Percentiles rank a stretch among this genome's conserved stretches.
These are phyloP conservation scores for Alectura lathami DNA, from an alignment of 2,113 vertebrate genomes.

Conservation along the genomic window DNA sequence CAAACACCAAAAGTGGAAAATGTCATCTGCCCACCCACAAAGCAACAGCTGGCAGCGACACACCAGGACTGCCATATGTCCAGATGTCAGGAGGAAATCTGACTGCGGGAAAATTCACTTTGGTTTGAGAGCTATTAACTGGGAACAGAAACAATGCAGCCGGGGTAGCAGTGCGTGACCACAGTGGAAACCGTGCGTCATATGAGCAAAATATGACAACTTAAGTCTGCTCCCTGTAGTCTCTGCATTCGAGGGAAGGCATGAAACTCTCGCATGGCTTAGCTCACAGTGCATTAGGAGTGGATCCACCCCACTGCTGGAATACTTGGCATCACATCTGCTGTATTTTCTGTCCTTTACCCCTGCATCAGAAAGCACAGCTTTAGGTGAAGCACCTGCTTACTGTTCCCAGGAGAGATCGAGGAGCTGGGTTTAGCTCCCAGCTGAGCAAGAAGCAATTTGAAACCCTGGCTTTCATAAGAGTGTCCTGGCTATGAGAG, in stretches of 20 bases:
- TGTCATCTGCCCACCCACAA: fast-evolving
- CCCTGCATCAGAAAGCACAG: not conserved
- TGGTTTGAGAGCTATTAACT: not conserved
- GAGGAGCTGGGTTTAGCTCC: not conserved
- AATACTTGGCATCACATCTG: not conserved
- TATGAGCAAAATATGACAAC: not conserved
- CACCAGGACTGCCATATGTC: not conserved
- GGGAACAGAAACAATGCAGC: not conserved
- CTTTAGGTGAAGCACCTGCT: not conserved
- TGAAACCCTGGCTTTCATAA: not conserved
- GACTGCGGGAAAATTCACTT: not conserved
- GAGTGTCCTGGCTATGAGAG: not conserved
- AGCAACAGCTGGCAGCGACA: not conserved
- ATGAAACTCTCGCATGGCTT: not conserved
- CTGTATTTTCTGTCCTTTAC: not conserved
- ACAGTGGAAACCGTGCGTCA: not conserved
- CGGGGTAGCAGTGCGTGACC: fast-evolving
- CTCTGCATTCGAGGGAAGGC: not conserved
- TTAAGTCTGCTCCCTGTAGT: not conserved
- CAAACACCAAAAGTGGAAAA: not conserved
- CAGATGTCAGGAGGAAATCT: not conserved
- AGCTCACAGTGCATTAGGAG: not conserved
- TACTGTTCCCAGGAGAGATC: not conserved
- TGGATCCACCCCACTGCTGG: not conserved
- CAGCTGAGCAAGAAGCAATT: not conserved